A percentile compares a stretch with the other conserved stretches of the same genome.
Evolutionary conservation across 1,140 invertebrate species (phyloP).

Genomic region (Heliconius melpomene): DNA sequence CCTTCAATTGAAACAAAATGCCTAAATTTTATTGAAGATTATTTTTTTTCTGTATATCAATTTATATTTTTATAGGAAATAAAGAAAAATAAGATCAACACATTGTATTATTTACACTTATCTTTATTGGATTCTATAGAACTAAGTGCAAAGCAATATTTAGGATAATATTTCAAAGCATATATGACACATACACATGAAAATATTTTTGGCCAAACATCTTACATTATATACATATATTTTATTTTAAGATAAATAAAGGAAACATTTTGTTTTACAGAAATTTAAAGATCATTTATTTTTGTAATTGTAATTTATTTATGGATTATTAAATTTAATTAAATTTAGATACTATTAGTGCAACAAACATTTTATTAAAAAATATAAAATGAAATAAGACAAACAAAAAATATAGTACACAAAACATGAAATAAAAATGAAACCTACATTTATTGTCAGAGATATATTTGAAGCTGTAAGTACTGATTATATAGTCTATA

Average conservation of each 20-base stretch:
- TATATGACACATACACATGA: conserved; percentile 42
- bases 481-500: not conserved
- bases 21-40: not conserved
- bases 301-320: not conserved
- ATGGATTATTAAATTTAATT: not conserved
- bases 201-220: conserved; percentile 31
- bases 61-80: not conserved
- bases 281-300: not conserved
- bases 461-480: conserved; percentile 1
- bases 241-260: conserved; percentile 9
- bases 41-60: too few relatives aligned
- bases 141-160: conserved; percentile 40
- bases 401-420: conserved; percentile 12
- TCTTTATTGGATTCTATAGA: conserved; percentile 50
- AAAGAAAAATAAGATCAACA: conserved; percentile 21
- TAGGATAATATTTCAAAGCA: conserved; percentile 44
- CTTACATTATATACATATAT: conserved; percentile 38
- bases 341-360: not conserved
- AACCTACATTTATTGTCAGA: conserved; percentile 22
- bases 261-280: not conserved
- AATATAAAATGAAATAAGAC: not conserved
- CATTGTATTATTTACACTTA: conserved; percentile 53
- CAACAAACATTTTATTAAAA: not conserved
- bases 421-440: conserved; percentile 18
- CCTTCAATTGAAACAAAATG: not conserved